Percentiles rank a stretch among this genome's conserved stretches.
These are phyloP conservation scores for Elegia similella DNA, from an alignment of 2,888 invertebrate species.

Conservation along the genomic window DNA sequence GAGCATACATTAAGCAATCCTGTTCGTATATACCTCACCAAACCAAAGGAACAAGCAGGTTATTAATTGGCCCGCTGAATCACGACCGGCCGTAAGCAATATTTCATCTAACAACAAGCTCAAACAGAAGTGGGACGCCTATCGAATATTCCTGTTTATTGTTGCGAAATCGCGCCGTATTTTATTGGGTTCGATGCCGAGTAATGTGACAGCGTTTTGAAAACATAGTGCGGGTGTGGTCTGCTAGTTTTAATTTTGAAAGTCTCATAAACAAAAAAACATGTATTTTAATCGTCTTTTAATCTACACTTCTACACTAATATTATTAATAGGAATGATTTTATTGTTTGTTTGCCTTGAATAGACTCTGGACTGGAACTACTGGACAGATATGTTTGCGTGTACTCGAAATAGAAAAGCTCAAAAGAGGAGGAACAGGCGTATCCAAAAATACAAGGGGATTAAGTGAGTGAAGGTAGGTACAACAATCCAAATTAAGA, in stretches of 20 bases:
- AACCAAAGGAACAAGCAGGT: conserved; percentile 7
- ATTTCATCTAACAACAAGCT: conserved; percentile 42
- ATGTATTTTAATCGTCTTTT: too few relatives aligned
- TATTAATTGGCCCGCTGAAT: conserved; percentile 15
- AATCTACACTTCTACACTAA: too few relatives aligned
- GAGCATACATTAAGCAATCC: background rate
- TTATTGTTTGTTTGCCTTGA: too few relatives aligned
- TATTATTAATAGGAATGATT: too few relatives aligned
- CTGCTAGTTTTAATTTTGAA: background rate
- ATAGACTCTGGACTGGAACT: too few relatives aligned
- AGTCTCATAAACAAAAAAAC: too few relatives aligned
- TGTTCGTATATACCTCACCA: background rate
- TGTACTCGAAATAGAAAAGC: too few relatives aligned
- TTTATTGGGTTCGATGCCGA: conserved; percentile 22
- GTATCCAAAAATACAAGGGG: too few relatives aligned
- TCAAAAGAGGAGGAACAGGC: too few relatives aligned
- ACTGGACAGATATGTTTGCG: too few relatives aligned
- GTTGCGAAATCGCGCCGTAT: conserved; percentile 23
- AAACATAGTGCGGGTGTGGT: conserved; percentile 7
- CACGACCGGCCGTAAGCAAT: conserved; percentile 35
- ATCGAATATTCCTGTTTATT: conserved; percentile 16
- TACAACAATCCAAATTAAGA: too few relatives aligned
- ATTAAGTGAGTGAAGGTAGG: too few relatives aligned
- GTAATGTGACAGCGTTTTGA: background rate
- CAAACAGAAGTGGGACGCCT: conserved; percentile 24